Conservation (phyloP, 2,113 vertebrate genomes). For the Mirza zaza region DNA sequence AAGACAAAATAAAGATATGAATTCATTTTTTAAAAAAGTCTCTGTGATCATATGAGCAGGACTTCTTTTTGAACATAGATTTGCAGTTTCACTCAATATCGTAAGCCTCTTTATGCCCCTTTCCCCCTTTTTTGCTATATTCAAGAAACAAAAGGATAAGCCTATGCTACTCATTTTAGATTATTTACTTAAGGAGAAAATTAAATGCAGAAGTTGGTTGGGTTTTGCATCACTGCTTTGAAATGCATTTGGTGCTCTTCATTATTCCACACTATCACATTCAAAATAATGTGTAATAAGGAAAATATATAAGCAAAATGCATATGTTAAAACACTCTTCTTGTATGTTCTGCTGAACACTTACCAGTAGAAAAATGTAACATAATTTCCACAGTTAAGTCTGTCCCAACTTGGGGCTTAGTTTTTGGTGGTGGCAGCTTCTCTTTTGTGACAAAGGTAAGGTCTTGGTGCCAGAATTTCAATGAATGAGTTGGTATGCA, state of each 20-base stretch:
- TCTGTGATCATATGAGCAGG: neutral
- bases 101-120: neutral
- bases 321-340: neutral
- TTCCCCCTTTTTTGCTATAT: neutral
- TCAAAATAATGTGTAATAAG: neutral
- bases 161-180: neutral
- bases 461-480: neutral
- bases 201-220: neutral
- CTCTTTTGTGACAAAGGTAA: slow-evolving; percentile 41
- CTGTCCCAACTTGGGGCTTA: neutral
- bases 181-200: neutral
- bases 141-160: neutral
- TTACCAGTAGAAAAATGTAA: neutral
- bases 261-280: neutral
- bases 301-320: neutral
- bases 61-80: neutral
- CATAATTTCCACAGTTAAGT: neutral
- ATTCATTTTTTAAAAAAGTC: neutral
- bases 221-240: neutral
- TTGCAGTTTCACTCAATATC: neutral
- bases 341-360: neutral
- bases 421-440: neutral
- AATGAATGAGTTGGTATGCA: neutral
- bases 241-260: neutral
- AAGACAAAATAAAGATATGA: slow-evolving; percentile 33